Percentiles rank a stretch among this genome's conserved stretches.
Evolutionary conservation across 2,888 invertebrate species (phyloP).

Genomic region (Lithosia quadra): DNA sequence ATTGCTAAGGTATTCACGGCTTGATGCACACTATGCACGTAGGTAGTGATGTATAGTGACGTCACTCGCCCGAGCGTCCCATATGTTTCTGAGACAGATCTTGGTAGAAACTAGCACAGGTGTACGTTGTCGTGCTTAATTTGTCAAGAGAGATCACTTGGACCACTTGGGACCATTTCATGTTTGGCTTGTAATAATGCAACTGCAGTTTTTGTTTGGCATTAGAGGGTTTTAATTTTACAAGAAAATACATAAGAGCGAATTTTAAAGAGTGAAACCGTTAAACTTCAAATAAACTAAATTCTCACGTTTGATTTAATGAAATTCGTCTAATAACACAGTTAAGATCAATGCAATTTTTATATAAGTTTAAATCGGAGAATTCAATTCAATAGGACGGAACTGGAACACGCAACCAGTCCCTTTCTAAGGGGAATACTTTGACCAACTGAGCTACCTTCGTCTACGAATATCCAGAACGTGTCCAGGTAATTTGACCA

Average conservation of each 20-base stretch:
- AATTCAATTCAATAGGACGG: no score
- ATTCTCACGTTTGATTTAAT: no score
- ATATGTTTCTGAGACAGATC: slow-evolving; percentile 61
- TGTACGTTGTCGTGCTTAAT: slow-evolving; percentile 62
- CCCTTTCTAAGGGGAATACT: no score
- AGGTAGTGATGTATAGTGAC: slow-evolving; percentile 42
- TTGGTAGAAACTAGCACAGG: slow-evolving; percentile 61
- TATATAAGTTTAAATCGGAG: no score
- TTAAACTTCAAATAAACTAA: background rate
- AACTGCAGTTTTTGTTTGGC: background rate
- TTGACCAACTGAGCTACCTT: no score
- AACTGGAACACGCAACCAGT: no score
- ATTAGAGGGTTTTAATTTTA: background rate
- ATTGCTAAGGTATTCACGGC: slow-evolving; percentile 39
- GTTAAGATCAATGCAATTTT: no score
- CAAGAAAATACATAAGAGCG: background rate
- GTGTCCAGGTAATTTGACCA: no score
- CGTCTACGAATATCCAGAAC: no score
- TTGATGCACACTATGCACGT: slow-evolving; percentile 35
- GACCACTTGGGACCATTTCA: slow-evolving; percentile 21
- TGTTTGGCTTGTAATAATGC: background rate
- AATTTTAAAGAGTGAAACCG: no score
- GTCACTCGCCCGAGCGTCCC: slow-evolving; percentile 51
- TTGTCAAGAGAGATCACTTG: slow-evolving; percentile 68
- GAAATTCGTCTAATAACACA: no score